Conservation (phyloP, 2,113 vertebrate genomes). For the Cromileptes altivelis region DNA sequence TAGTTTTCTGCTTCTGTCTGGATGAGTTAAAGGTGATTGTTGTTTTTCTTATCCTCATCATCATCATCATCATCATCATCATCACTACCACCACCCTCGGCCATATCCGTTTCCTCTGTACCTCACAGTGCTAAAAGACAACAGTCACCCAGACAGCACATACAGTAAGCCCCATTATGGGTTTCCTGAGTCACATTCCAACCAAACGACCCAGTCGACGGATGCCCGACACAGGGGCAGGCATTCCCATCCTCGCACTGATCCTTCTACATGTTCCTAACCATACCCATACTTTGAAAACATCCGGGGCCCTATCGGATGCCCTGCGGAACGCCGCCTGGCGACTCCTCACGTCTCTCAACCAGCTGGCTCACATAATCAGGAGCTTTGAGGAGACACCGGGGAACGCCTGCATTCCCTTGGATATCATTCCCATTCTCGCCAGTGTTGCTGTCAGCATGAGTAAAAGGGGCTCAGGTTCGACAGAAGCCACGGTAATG, state of each 20-base stretch:
- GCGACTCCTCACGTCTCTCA: conserved; percentile 65
- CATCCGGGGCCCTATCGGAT: conserved; percentile 63
- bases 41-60: conserved; percentile 1
- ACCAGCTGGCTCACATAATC: conserved; percentile 80
- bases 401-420: conserved; percentile 70
- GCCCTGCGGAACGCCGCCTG: conserved; percentile 51
- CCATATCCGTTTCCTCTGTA: conserved; percentile 74
- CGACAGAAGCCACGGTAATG: conserved; percentile 70
- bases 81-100: conserved; percentile 36
- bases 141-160: conserved; percentile 64
- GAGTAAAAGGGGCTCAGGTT: conserved; percentile 71
- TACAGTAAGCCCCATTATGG: conserved; percentile 69
- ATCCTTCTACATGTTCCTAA: conserved; percentile 59
- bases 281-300: conserved; percentile 66
- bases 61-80: conserved; percentile 48
- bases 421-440: conserved; percentile 72
- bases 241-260: conserved; percentile 67
- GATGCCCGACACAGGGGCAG: conserved; percentile 59
- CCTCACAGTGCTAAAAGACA: conserved; percentile 72
- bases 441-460: conserved; percentile 71
- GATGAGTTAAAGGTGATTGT: not conserved
- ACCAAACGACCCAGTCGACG: conserved; percentile 74
- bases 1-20: conserved; percentile 3
- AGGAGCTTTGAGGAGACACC: conserved; percentile 75
- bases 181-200: conserved; percentile 81